Evolutionary conservation across 2,797 vertebrate species (phyloP), one percentile per base, ranked within the genome.

Genomic region (Potorous gilbertii): DNA sequence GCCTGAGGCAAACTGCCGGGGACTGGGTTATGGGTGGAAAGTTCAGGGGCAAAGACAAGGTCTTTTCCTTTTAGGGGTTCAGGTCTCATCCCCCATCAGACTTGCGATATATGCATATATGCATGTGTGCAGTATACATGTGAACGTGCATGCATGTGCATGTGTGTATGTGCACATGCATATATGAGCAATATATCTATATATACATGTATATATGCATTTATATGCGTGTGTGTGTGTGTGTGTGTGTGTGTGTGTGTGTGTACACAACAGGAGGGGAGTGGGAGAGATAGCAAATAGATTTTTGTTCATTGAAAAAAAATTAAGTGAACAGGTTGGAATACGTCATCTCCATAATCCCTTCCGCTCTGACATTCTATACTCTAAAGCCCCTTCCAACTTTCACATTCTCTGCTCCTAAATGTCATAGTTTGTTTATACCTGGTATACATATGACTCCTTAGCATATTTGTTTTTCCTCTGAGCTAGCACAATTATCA

Each of bases 381-480:
- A 91, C 92, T 90, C 95, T n/a, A 91, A 90, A 81, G 2, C 1
- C 24, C 50, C 81, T 91, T 96, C 54, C 57, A 96, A 46, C 94
- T 46, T 34, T 96, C 55, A 91, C 40, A 74, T 95, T 46, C 92
- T 90, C 13, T 96, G 74, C 54, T 94, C 24, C 90, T 2, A 91
- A 94, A 92, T 91, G 56, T 92, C 81, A 97, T 95, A 97, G 93
- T 97, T 96, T 91, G 95, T 28, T 96, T 90, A 18, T 0, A 1
- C 31, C 92, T 95, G 56, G 90, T 94, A 91, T 96, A 96, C 92
- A 95, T 93, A 92, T 95, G 62, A 55, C 97, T 98, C 95, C 97
- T 98, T 97, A 97, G 66, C 62, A 93, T 94, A 96, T 98, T 98
- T 96, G 50, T 95, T 97, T 97, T 98, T 93, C 54, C 66, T 96